These are phyloP conservation scores for Odontomachus brunneus DNA, from an alignment of 1,140 invertebrate species.

Conservation along the genomic window DNA sequence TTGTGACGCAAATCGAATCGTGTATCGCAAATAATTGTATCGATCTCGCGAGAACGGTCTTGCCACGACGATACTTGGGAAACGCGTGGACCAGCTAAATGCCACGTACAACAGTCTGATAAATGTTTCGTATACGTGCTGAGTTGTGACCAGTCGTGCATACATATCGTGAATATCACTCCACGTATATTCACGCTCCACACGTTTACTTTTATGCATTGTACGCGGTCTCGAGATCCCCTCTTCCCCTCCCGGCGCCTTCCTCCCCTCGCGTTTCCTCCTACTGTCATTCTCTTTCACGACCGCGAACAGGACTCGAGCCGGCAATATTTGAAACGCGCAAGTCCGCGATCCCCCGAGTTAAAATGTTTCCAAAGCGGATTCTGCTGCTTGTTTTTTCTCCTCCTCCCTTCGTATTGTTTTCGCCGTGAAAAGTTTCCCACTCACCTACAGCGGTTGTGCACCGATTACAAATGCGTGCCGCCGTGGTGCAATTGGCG, in stretches of 20 bases:
- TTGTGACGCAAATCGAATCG: constrained; percentile 43
- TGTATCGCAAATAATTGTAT: constrained; percentile 51
- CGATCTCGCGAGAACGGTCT: constrained; percentile 16
- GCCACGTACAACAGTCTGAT: constrained; percentile 40
- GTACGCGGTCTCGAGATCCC: constrained; percentile 21
- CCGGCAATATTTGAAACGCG: constrained; percentile 33
- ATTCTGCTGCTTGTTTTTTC: not conserved
- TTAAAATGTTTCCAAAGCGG: constrained; percentile 34
- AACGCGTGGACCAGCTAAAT: constrained; percentile 30
- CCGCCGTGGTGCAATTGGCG: not conserved
- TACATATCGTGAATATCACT: constrained; percentile 54
- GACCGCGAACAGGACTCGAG: not conserved
- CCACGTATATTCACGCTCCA: not conserved
- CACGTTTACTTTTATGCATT: constrained; percentile 52
- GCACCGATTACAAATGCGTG: constrained; percentile 3
- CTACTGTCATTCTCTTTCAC: constrained; percentile 26
- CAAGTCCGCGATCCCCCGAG: constrained; percentile 6
- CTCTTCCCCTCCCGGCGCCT: not conserved
- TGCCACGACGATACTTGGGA: constrained; percentile 14
- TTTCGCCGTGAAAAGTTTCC: not conserved
- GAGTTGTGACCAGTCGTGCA: constrained; percentile 44
- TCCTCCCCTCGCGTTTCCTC: not conserved
- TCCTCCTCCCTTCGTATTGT: not conserved
- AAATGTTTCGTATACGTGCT: constrained; percentile 44
- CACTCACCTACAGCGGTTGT: not conserved